These are phyloP conservation scores for Smittia sp. DNA, from an alignment of 2,888 invertebrate genomes.

Conservation along the genomic window DNA sequence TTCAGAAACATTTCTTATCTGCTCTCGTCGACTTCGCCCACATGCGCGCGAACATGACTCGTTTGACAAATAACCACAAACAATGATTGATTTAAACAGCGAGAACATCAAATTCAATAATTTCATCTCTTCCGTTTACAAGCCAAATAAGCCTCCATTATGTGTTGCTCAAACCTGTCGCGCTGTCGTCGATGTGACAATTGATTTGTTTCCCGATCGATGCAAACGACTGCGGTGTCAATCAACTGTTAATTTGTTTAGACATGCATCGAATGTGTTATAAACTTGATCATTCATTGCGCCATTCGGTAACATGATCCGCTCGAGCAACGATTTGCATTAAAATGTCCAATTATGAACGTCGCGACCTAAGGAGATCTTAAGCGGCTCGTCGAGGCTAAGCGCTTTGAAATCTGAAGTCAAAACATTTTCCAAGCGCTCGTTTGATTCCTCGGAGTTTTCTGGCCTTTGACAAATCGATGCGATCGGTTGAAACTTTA, in stretches of 20 bases:
- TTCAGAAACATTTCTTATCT: constrained; percentile 1
- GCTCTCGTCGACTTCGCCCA: neutral
- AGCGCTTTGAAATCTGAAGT: constrained; percentile 1
- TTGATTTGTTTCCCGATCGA: constrained; percentile 34
- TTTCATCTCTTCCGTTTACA: constrained; percentile 21
- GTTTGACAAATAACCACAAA: neutral
- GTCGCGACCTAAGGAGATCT: neutral
- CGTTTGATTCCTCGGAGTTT: too few relatives aligned
- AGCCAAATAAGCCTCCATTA: constrained; percentile 21
- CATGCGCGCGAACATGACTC: neutral
- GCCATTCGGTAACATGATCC: constrained; percentile 19
- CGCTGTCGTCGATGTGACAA: constrained; percentile 30
- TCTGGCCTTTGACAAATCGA: neutral
- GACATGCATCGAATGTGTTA: constrained; percentile 25
- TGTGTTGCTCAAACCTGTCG: constrained; percentile 19
- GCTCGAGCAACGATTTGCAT: constrained; percentile 11
- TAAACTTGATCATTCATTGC: neutral
- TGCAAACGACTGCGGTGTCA: constrained; percentile 18
- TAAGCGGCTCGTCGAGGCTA: neutral
- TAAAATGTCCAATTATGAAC: neutral
- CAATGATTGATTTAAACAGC: neutral
- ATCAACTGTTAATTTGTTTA: constrained; percentile 40
- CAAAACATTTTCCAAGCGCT: neutral
- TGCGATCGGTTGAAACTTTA: too few relatives aligned
- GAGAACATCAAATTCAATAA: constrained; percentile 3